Conservation (phyloP, 2,113 vertebrate genomes). For the Labrus mixtus region DNA sequence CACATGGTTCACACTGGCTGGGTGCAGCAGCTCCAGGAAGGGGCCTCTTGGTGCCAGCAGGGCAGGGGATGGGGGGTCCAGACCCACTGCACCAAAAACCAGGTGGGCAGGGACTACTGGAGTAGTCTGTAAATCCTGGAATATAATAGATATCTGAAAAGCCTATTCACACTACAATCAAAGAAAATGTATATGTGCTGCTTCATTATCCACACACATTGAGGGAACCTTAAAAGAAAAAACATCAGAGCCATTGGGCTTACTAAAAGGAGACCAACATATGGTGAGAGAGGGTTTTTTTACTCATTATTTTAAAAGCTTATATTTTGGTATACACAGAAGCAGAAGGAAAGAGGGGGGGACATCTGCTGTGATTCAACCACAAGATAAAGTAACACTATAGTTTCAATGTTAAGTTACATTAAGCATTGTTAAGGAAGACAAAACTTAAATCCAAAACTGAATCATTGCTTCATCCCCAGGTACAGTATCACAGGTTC, state of each 20-base stretch:
- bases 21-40: constrained; percentile 85
- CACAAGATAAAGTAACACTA: constrained; percentile 16
- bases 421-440: constrained; percentile 2
- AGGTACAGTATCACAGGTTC: constrained; percentile 24
- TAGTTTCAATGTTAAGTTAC: background rate
- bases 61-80: constrained; percentile 85
- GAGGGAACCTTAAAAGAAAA: background rate
- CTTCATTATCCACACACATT: background rate
- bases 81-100: constrained; percentile 92
- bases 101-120: constrained; percentile 85
- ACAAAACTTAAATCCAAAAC: constrained; percentile 24
- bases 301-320: background rate
- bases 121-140: constrained; percentile 84
- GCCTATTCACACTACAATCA: background rate
- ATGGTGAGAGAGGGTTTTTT: background rate
- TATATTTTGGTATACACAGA: constrained; percentile 8
- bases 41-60: constrained; percentile 87
- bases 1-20: constrained; percentile 86
- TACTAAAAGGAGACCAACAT: background rate
- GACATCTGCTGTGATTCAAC: constrained; percentile 17
- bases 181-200: constrained; percentile 2
- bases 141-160: background rate
- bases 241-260: background rate
- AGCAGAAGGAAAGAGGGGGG: background rate
- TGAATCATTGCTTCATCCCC: constrained; percentile 12